Base-by-base conservation (phyloP, 2,888 invertebrate genomes). In the Callimorpha dominula region DNA sequence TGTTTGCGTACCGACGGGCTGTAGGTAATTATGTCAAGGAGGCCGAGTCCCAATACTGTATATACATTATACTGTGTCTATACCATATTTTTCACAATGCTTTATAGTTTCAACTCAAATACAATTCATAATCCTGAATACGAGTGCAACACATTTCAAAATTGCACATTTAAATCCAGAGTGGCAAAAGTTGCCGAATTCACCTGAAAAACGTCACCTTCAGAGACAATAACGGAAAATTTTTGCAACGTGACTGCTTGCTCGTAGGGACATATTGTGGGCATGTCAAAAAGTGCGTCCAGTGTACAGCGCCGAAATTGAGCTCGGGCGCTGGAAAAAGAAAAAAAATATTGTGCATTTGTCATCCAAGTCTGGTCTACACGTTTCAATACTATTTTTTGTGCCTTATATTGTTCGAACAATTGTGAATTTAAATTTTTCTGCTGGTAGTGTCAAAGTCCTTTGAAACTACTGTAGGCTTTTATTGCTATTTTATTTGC, bases 181-280 rank as follows among this genome's bases (percentile, higher is more conserved):
- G 11, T 42, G 5, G 52, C 49, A 65, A 67, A 54, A 67, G 42
- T 68, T 52, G 14, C 20, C 20, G 40, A 43, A 66, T 15, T 66
- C 79, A 93, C 95, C 93, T 95, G 95, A 85, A 82, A 92, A 0
- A 95, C 94, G 52, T 91, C 93, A 1, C 94, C 95, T 78, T 94
- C 92, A 0, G 95, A 95, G 1, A 94, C 85, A 66, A 94, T 90
- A 0, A 93, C 89, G 1, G 95, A 94, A 74, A 92, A 95, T 80
- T 93, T 94, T 75, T 95, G 95, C 73, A 95, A 76, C 4, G 89
- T 86, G 3, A 91, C 78, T 0, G 93, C 90, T 31, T 94, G 80
- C 0, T 84, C 85, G 4, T 81, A 82, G 0, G 76, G 57, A 7
- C 84, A 84, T 4, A 67, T 0, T 9, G 50, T 43, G 0, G 81